Base-by-base conservation (phyloP, 2,888 invertebrate species). In the Andrena camellia region DNA sequence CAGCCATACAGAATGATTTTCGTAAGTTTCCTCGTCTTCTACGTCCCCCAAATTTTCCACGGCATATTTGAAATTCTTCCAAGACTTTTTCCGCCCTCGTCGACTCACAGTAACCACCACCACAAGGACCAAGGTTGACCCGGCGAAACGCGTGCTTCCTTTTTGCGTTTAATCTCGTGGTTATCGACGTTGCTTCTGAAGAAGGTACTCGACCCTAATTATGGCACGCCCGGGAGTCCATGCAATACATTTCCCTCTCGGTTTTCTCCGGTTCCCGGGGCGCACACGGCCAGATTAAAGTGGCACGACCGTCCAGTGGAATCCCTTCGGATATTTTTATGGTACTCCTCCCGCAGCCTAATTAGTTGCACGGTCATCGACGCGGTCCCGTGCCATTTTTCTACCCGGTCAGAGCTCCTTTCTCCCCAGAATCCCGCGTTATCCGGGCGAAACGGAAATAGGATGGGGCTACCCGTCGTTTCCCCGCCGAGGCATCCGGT, bases 121-220 rank as follows among this genome's bases (percentile, higher is more conserved):
- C 26, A 0, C 2, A 17, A 57, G n/a, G 42, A 31, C 66, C 67
- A 78, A 50, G 75, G 78, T 64, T 77, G 70, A 77, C 59, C 64
- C 62, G 7, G 62, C 1, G n/a, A n/a, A 60, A 66, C 26, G 29
- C 31, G 8, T 57, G 48, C 6, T 20, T 29, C 35, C 33, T 63
- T 72, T 79, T 72, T 66, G 20, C 72, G 72, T 62, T 67, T 67
- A 52, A 66, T 72, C 62, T 35, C 63, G 29, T 35, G 68, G 54
- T 50, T 79, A 81, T 72, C 67, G 71, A 57, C 62, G 66, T 29
- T 10, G 67, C 57, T 31, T 26, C 54, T 50, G 50, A 63, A 72
- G 81, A 63, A 68, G 57, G 54, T 72, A 52, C 63, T 81, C 81
- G 80, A 81, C 68, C 68, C 80, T 68, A 72, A 72, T 79, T 81